Base-by-base conservation (phyloP, 2,888 invertebrate genomes). In the Neria commutata region DNA sequence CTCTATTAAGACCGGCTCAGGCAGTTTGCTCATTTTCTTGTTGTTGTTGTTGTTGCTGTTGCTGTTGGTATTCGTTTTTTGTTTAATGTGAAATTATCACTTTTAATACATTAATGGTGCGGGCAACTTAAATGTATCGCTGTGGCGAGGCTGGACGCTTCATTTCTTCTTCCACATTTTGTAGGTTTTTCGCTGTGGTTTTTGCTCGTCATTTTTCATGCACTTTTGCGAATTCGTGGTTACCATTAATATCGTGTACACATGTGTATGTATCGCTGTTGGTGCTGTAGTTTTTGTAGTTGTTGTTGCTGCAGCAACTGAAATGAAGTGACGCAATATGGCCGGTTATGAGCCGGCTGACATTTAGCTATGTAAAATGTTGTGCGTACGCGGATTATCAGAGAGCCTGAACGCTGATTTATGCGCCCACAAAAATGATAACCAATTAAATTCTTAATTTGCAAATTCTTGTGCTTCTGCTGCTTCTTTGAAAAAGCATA, bases 111-210 rank as follows among this genome's bases (percentile, higher is more conserved):
- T 4, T 21, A 19, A 42, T 42, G 42, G 8, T 37, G 37, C 5
- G 17, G 19, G 19, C 21, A 19, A n/a, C n/a, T n/a, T n/a, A n/a
- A n/a, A n/a, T n/a, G 17, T 42, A 3, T 42, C 21, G 42, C 42
- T 14, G 14, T 42, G 55, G 54, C 55, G 55, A 54, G 49, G 40
- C 46, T 60, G 47, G 45, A 57, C 57, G 47, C 34, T 52, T 34
- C 54, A 23, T 42, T 47, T 42, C 21, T 42, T 42, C 8, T 42
- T 42, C 6, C 3, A 6, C 42, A 42, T 42, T 42, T 42, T 42
- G 6, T 42, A 19, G 4, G 17, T 42, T 14, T 19, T 42, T 19
- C 21, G 6, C 21, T 42, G 17, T 19, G 3, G 19, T 42, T 42
- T 42, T 29, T 29, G 29, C n/a, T n/a, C n/a, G 29, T 8, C 29